Evolutionary conservation across 1,140 invertebrate genomes (phyloP).

Genomic region (Mylabris phalerata): DNA sequence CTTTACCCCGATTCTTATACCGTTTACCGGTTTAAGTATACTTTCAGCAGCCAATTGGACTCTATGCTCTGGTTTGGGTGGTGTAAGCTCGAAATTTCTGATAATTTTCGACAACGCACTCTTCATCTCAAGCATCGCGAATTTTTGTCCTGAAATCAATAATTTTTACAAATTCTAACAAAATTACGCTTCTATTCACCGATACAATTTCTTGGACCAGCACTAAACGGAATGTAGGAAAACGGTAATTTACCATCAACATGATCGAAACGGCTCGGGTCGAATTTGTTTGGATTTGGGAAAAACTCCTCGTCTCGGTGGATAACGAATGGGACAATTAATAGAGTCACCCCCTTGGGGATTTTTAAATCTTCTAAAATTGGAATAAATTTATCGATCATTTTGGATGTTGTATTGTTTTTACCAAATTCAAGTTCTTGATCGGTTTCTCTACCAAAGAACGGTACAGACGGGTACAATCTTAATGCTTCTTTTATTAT

Average conservation of each 20-base stretch:
- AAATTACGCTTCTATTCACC: constrained; percentile 34
- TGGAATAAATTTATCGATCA: neutral
- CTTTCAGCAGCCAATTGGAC: neutral
- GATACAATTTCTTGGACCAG: constrained; percentile 52
- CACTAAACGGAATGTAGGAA: constrained; percentile 52
- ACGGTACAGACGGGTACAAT: constrained; percentile 56
- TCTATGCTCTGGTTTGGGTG: neutral
- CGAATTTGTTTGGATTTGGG: constrained; percentile 59
- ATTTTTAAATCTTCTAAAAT: constrained; percentile 1
- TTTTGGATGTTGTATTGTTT: neutral
- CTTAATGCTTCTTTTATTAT: constrained; percentile 57
- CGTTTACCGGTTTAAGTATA: constrained; percentile 4
- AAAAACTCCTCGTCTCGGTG: constrained; percentile 54
- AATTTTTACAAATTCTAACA: neutral
- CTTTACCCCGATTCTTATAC: neutral
- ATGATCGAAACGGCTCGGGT: constrained; percentile 60
- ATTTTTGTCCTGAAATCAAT: constrained; percentile 26
- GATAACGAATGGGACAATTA: constrained; percentile 42
- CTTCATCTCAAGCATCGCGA: constrained; percentile 29
- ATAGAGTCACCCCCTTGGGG: constrained; percentile 3
- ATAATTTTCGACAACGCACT: constrained; percentile 21
- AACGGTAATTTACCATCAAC: constrained; percentile 37
- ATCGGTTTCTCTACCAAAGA: constrained; percentile 43
- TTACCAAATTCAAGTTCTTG: constrained; percentile 27
- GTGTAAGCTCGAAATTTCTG: constrained; percentile 11